These are phyloP conservation scores for Mimas tiliae DNA, from an alignment of 2,888 invertebrate species.

Conservation along the genomic window DNA sequence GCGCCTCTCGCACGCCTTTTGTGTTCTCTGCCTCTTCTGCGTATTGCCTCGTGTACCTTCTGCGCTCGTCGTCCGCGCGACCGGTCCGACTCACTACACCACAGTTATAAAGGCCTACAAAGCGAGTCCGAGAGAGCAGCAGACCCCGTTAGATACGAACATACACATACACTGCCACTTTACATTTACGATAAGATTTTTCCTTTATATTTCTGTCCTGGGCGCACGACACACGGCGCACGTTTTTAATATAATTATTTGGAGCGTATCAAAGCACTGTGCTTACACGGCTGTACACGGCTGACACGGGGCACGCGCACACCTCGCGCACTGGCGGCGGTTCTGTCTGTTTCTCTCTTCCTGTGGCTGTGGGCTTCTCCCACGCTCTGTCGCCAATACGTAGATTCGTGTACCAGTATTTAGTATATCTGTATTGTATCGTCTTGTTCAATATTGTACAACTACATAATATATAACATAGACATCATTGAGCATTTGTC, in stretches of 20 bases:
- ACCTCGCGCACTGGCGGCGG: conserved; percentile 82
- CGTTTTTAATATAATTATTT: conserved; percentile 62
- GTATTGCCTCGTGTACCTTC: conserved; percentile 72
- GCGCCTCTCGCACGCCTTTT: conserved; percentile 72
- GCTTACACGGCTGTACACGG: conserved; percentile 62
- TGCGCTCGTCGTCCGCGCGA: conserved; percentile 65
- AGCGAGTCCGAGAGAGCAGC: conserved; percentile 86
- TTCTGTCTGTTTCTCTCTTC: conserved; percentile 85
- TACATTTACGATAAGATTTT: conserved; percentile 71
- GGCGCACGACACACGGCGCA: conserved; percentile 61
- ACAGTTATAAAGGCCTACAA: conserved; percentile 84
- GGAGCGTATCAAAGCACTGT: conserved; percentile 63
- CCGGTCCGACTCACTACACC: conserved; percentile 69
- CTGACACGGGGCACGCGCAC: conserved; percentile 79
- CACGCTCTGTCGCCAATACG: conserved; percentile 72
- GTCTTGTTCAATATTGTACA: conserved; percentile 20
- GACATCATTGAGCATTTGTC: conserved; percentile 24
- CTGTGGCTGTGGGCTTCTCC: conserved; percentile 83
- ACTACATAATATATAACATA: conserved; percentile 7
- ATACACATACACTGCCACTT: conserved; percentile 81
- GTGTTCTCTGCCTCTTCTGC: conserved; percentile 77
- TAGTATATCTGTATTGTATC: conserved; percentile 30
- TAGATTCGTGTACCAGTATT: conserved; percentile 57
- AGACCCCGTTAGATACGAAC: conserved; percentile 82
- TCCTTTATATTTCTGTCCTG: conserved; percentile 62